A percentile compares a stretch with the other conserved stretches of the same genome.
Evolutionary conservation across 2,888 invertebrate genomes (phyloP).

Genomic region (Oxyscelio sp.): DNA sequence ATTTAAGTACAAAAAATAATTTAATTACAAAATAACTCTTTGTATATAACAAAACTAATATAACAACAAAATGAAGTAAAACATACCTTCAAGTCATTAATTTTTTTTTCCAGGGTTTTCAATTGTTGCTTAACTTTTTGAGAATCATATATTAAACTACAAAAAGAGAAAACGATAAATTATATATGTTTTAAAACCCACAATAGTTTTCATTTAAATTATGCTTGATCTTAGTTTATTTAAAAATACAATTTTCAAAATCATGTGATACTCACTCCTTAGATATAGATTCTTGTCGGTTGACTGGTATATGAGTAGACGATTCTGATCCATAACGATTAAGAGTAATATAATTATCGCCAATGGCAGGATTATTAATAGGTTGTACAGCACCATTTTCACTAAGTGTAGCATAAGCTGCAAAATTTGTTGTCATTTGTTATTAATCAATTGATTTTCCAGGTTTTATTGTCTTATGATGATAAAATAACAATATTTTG

Average conservation of each 20-base stretch:
- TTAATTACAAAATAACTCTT: too few relatives aligned
- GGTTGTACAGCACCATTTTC: constrained; percentile 84
- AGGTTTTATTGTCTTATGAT: too few relatives aligned
- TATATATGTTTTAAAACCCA: too few relatives aligned
- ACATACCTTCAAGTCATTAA: constrained; percentile 90
- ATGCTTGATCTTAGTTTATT: too few relatives aligned
- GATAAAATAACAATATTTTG: too few relatives aligned
- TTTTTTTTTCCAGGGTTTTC: constrained; percentile 90
- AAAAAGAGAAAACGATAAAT: constrained; percentile 72
- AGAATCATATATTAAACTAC: constrained; percentile 90
- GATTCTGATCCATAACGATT: constrained; percentile 87
- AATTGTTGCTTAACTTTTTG: constrained; percentile 91
- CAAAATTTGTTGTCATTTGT: too few relatives aligned
- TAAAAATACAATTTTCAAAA: too few relatives aligned
- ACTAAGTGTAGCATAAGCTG: constrained; percentile 84
- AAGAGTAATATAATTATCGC: constrained; percentile 89
- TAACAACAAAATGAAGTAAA: too few relatives aligned
- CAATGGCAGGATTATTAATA: constrained; percentile 84
- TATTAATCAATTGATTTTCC: too few relatives aligned
- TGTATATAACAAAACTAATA: too few relatives aligned
- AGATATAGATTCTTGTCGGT: constrained; percentile 86
- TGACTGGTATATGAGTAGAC: constrained; percentile 83
- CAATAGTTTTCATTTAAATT: too few relatives aligned
- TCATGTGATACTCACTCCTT: constrained; percentile 88
- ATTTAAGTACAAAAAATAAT: constrained; percentile 42